These are phyloP conservation scores for Ectemnius continuus DNA, from an alignment of 2,888 invertebrate species.

Conservation along the genomic window DNA sequence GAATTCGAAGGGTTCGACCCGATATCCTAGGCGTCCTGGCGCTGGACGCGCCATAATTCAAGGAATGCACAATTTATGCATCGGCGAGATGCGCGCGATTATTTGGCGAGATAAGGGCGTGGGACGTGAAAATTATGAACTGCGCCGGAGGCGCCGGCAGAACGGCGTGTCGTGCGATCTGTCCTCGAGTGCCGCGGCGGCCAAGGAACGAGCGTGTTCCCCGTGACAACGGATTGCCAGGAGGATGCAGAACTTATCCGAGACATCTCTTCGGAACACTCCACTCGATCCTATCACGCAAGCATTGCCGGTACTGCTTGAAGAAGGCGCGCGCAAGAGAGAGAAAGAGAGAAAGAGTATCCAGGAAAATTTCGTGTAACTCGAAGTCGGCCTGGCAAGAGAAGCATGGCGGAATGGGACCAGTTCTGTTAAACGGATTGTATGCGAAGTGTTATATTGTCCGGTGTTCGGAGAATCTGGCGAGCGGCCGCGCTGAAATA, in stretches of 20 bases:
- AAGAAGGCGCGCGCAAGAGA: too few relatives aligned
- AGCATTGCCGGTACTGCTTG: too few relatives aligned
- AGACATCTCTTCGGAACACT: background rate
- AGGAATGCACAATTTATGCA: constrained; percentile 65
- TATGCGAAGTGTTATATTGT: constrained; percentile 11
- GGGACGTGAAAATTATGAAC: constrained; percentile 71
- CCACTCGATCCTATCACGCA: background rate
- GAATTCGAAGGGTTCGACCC: constrained; percentile 16
- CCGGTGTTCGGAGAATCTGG: background rate
- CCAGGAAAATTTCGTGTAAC: too few relatives aligned
- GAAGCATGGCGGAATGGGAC: too few relatives aligned
- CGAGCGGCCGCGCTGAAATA: constrained; percentile 1
- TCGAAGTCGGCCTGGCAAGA: too few relatives aligned
- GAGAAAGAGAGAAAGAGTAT: too few relatives aligned
- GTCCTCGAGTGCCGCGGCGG: constrained; percentile 10
- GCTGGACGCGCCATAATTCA: constrained; percentile 54
- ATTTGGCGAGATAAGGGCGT: constrained; percentile 68
- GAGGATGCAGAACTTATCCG: constrained; percentile 2
- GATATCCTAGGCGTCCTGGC: constrained; percentile 49
- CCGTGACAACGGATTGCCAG: constrained; percentile 3
- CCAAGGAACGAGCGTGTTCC: constrained; percentile 13
- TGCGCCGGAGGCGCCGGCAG: constrained; percentile 59
- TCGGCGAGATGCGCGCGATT: constrained; percentile 65
- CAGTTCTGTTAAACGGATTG: background rate
- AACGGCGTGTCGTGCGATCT: constrained; percentile 29